Evolutionary conservation across 2,797 vertebrate species (phyloP).

Genomic region (Pseudomugil tenellus): DNA sequence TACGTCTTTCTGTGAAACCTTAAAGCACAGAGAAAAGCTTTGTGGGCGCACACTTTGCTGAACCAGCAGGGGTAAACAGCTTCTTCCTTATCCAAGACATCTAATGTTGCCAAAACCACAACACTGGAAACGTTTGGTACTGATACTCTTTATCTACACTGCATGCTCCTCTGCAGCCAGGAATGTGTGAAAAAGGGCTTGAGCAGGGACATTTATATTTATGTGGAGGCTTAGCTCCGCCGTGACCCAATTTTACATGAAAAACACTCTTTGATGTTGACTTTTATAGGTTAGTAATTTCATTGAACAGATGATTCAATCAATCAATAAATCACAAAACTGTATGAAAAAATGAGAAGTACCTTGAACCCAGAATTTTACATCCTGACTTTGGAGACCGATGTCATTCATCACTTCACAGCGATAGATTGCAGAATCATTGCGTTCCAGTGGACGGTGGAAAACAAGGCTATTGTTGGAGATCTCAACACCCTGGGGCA

Average conservation of each 20-base stretch:
- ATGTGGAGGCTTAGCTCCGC: slow-evolving; percentile 49
- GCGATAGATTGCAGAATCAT: slow-evolving; percentile 93
- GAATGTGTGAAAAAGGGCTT: slow-evolving; percentile 76
- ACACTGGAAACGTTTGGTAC: slow-evolving; percentile 64
- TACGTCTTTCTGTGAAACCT: slow-evolving; percentile 59
- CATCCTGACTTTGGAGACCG: slow-evolving; percentile 86
- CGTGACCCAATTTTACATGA: slow-evolving; percentile 47
- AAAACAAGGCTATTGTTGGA: slow-evolving; percentile 91
- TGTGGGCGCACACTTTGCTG: slow-evolving; percentile 42
- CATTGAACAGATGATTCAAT: slow-evolving; percentile 1
- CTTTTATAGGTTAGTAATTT: background rate
- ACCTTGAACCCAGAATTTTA: slow-evolving; percentile 92
- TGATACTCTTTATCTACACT: slow-evolving; percentile 66
- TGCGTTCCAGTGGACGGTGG: slow-evolving; percentile 87
- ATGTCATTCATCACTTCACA: slow-evolving; percentile 93
- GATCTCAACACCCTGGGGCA: slow-evolving; percentile 89
- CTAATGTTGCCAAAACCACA: slow-evolving; percentile 73
- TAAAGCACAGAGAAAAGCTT: slow-evolving; percentile 56
- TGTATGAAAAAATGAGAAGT: slow-evolving; percentile 26
- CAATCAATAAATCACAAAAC: slow-evolving; percentile 1
- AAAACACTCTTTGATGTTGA: slow-evolving; percentile 13
- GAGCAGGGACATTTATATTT: slow-evolving; percentile 52
- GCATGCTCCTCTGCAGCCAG: slow-evolving; percentile 58
- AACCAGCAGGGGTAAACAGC: slow-evolving; percentile 58
- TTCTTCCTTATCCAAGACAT: slow-evolving; percentile 64